Evolutionary conservation across 2,113 vertebrate species (phyloP), one percentile per base, ranked within the genome.

Genomic region (Platichthys stellatus): DNA sequence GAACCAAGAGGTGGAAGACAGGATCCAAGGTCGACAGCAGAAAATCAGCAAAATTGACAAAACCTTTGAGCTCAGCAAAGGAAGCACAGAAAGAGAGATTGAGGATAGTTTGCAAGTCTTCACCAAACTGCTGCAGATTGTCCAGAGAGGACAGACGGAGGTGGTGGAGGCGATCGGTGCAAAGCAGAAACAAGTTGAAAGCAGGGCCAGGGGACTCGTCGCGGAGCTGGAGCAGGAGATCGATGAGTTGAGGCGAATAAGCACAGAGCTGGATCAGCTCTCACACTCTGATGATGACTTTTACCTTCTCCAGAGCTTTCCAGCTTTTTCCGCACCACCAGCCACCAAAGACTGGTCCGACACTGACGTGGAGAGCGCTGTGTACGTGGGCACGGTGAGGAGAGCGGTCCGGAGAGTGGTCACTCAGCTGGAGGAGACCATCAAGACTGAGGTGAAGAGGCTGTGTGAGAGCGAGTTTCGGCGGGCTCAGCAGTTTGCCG

Each of bases 141-240:
- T 91, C 47, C 84, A 90, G 66, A 81, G 45, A 71, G 83, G 84
- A 45, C 83, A 91, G 47, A 73, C 71, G 1, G 90, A 91, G n/a
- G 70, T 81, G 18, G 63, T 69, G 20, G 78, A 87, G 49, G 63
- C 11, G 23, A 89, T 92, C 14, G 28, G 67, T 20, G 72, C 70
- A 2, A 90, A 82, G 61, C 86, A 79, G 63, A 88, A 20, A 51
- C 71, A 79, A 23, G 73, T 89, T 4, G 78, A 93, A 76, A 80
- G 12, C n/a, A 79, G 21, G 23, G 83, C 66, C 4, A 20, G 83
- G 1, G 23, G 56, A 5, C 28, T 92, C 21, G 78, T 81, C 8
- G 1, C 15, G 7, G 84, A 90, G 17, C 54, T 94, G 74, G 75
- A 90, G 72, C 66, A 69, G 67, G 93, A 93, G 63, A 88, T 93